Base-by-base conservation (phyloP, 2,797 vertebrate genomes). In the Argyrosomus regius region DNA sequence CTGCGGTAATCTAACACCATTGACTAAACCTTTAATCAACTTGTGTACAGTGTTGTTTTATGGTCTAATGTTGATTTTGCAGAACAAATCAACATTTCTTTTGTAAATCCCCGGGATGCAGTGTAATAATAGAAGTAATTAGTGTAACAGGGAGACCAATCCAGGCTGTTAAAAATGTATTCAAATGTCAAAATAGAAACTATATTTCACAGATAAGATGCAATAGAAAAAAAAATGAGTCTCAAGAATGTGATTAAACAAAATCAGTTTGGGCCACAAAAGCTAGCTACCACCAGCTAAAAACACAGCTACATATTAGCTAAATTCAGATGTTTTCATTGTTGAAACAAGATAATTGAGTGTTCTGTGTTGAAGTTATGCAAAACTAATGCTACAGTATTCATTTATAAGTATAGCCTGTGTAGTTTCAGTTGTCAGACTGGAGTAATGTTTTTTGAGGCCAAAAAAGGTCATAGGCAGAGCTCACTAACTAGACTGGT, bases 401-500 rank as follows among this genome's bases (percentile, higher is more conserved):
- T 35, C 35, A 35, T 35, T 9, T 35, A 9, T 8, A 35, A 35
- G 35, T 39, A 39, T 39, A 39, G 35, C 35, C 35, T 39, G 35
- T 39, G 35, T 39, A 39, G 35, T 39, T 39, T 39, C 35, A 39
- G 35, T 9, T 39, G 7, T 39, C 35, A 60, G 20, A 16, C 35
- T 35, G 53, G 16, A 68, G 72, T 26, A 22, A 0, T 63, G 52
- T 43, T 74, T 2, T 52, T 67, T 73, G 22, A 22, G 22, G 63
- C 39, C 24, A 45, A 69, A 76, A 54, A 14, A 16, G n/a, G 53
- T 56, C 62, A 50, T 4, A 46, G 53, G 64, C 61, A 62, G 35
- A 14, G 54, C 77, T 67, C 50, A 59, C 56, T 73, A 63, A 85
- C 81, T 54, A 65, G 31, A 18, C 59, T 59, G 41, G 45, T 64